Base-by-base conservation (phyloP, 2,888 invertebrate genomes). In the Glaucopsyche alexis region DNA sequence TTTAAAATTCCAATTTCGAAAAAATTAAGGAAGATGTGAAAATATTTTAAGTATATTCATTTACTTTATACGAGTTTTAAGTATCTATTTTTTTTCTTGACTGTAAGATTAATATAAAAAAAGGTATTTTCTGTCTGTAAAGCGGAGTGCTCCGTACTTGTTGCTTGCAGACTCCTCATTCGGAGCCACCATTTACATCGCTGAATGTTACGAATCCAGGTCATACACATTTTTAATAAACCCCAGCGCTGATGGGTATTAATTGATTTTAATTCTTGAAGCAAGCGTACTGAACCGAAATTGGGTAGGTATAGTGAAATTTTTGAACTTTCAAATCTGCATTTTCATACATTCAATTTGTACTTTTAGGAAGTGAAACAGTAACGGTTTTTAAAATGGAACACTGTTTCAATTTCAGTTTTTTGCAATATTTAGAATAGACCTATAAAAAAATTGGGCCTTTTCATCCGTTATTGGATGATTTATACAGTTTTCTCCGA, bases 191-290 rank as follows among this genome's bases (percentile, higher is more conserved):
- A 60, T 60, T 60, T 60, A 38, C 60, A 29, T 7, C 6, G 60
- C 14, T 55, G 11, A 19, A 47, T 47, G 47, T 47, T 8, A 47
- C 47, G 47, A 60, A 60, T 60, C 60, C 60, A 60, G 60, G 60
- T 60, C 60, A 60, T 60, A 60, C 29, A 60, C 29, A 60, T 60
- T 60, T 60, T 60, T 60, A 60, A 60, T 38, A 60, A 60, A 29
- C 60, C 14, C 29, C 29, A 13, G 3, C 5, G 29, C 60, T 29
- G 29, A 60, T 38, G 38, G 29, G 60, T 38, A 60, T 38, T 38
- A 60, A 60, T 60, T 60, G 29, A 60, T 38, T 60, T 38, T 13
- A 60, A 60, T 38, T 60, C 14, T 60, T 60, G 13, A 38, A 60
- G 13, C 1, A 29, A 29, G 29, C 1, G 29, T 29, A 29, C 29